These are phyloP conservation scores for Rhinogobio ventralis DNA, from an alignment of 2,797 vertebrate genomes.

Conservation along the genomic window DNA sequence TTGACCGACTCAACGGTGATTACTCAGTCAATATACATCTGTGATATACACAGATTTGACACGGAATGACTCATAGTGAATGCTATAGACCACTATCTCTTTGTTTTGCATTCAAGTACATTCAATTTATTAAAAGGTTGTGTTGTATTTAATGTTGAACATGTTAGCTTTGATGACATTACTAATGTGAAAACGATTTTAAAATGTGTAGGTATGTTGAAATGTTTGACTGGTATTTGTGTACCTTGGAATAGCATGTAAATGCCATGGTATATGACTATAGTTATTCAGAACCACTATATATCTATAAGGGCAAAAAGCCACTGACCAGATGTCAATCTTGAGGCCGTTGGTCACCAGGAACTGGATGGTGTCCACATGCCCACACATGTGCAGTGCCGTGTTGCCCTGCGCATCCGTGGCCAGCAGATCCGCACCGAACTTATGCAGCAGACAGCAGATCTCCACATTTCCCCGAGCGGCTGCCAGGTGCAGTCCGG, in stretches of 20 bases:
- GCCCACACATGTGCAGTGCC: constrained; percentile 87
- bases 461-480: constrained; percentile 87
- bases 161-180: background rate
- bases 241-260: background rate
- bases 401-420: constrained; percentile 89
- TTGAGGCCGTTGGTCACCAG: constrained; percentile 88
- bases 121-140: no score
- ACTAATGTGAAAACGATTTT: no score
- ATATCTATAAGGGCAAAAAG: background rate
- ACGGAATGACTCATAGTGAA: no score
- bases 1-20: no score
- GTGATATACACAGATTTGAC: no score
- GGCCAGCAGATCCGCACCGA: constrained; percentile 85
- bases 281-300: background rate
- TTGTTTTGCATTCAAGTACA: no score
- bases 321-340: constrained; percentile 87
- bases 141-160: no score
- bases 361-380: constrained; percentile 88
- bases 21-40: no score
- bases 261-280: background rate
- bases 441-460: constrained; percentile 85
- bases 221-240: background rate
- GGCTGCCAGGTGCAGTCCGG: constrained; percentile 84
- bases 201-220: background rate
- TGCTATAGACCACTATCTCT: no score